These are phyloP conservation scores for Tachysurus vachellii DNA, from an alignment of 2,113 vertebrate genomes.

Conservation along the genomic window DNA sequence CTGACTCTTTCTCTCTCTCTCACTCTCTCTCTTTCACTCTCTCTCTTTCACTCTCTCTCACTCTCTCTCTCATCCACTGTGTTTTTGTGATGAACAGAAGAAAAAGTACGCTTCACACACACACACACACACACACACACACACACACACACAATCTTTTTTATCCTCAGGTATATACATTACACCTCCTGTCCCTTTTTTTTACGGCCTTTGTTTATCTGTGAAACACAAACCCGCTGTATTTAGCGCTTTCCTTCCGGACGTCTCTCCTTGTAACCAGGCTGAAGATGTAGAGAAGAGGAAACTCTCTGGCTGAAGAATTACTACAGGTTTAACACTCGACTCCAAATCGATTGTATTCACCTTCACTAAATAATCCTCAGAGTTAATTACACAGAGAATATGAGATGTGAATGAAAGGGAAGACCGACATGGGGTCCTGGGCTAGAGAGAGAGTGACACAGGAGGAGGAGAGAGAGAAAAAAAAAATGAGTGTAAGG, in stretches of 20 bases:
- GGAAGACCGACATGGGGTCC: background rate
- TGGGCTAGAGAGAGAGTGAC: background rate
- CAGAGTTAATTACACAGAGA: background rate
- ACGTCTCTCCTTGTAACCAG: background rate
- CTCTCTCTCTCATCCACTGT: background rate
- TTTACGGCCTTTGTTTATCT: background rate
- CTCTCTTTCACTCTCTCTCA: conserved; percentile 11
- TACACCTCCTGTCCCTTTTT: too few relatives aligned
- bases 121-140: background rate
- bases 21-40: background rate
- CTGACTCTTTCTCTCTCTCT: too few relatives aligned
- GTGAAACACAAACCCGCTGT: background rate
- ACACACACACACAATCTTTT: background rate
- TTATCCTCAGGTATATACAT: too few relatives aligned
- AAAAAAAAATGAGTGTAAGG: background rate
- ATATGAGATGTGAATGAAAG: background rate
- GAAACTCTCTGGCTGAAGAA: background rate
- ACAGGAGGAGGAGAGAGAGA: background rate
- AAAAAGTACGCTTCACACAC: background rate
- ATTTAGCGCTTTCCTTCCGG: background rate
- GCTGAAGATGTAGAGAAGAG: background rate
- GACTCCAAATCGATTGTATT: background rate
- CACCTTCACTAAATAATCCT: background rate
- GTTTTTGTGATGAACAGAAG: background rate
- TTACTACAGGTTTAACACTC: background rate